Base-by-base conservation (phyloP, 1,140 invertebrate genomes). In the Euglossa dilemma region DNA sequence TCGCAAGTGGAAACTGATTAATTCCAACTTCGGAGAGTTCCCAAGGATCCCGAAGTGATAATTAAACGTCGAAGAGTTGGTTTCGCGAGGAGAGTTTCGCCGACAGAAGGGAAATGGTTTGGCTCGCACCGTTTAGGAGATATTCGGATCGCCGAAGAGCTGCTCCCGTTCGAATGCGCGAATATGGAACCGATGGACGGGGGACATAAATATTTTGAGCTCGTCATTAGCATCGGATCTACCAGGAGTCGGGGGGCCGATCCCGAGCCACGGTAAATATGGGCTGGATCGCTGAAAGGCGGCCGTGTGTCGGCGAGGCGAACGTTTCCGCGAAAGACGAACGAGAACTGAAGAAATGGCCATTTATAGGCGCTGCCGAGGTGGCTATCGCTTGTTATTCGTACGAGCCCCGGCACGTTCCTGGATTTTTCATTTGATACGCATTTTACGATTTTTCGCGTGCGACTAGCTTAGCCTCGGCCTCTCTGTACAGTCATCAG, bases 371-470 rank as follows among this genome's bases (percentile, higher is more conserved):
- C 87, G 74, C 36, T 88, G 79, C 75, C 54, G 66, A 79, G 76
- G 80, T 84, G 79, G 73, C 81, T 86, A 61, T 86, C 73, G 80
- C 83, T 85, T 86, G 80, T 84, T 86, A 85, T 85, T 89, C 80
- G 70, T 85, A 71, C 84, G 83, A 83, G 77, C 78, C 71, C 18
- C 67, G 83, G 84, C 86, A 89, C 89, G 86, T 89, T 89, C 81
- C 67, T 69, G 83, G 88, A 88, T 89, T 87, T 89, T 90, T 87
- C 85, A 87, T 84, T 87, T 87, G 86, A 90, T 88, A 89, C 88
- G 88, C 89, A 86, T 89, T 90, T 90, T 87, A 89, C 88, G 84
- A 90, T 90, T 90, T 90, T 86, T 85, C 87, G 85, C 82, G 77
- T 73, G 71, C 70, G 57, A 87, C 80, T 72, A 69, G 47, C 78